Percentiles rank a stretch among this genome's conserved stretches.
These are phyloP conservation scores for Pegea sp. DNA, from an alignment of 23 tunicate genomes.

Conservation along the genomic window DNA sequence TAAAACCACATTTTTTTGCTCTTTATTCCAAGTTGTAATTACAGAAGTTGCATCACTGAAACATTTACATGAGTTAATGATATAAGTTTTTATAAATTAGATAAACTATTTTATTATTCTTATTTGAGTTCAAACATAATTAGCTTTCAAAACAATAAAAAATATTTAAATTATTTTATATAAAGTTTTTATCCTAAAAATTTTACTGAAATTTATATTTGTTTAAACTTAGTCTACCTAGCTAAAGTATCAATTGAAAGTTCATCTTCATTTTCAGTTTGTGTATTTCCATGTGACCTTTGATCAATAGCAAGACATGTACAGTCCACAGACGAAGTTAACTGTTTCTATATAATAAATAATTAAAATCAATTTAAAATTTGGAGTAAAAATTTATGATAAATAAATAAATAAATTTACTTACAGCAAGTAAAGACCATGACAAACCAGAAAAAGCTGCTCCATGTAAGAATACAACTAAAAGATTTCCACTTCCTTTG, in stretches of 20 bases:
- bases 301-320: conserved; percentile 52
- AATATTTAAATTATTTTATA: too few species aligned
- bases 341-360: conserved; percentile 5
- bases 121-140: too few species aligned
- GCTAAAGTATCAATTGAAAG: too few species aligned
- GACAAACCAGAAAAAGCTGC: conserved; percentile 85
- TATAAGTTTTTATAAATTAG: too few species aligned
- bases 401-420: conserved; percentile 1
- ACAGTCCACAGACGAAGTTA: conserved; percentile 23
- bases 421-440: conserved; percentile 61
- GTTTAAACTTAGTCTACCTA: too few species aligned
- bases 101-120: too few species aligned
- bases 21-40: conserved; percentile 2
- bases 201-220: too few species aligned
- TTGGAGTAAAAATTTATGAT: background rate
- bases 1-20: conserved; percentile 22
- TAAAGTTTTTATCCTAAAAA: too few species aligned
- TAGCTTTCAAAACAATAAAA: too few species aligned
- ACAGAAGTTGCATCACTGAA: conserved; percentile 35
- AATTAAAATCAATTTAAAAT: background rate
- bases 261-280: conserved; percentile 33
- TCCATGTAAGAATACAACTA: conserved; percentile 56
- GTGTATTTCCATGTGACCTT: conserved; percentile 62
- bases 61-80: too few species aligned
- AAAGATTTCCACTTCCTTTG: too few species aligned